Percentiles rank a stretch among this genome's conserved stretches.
phyloP scores from a whole-genome alignment of 2,797 vertebrate species.

The Sparidentex hasta region DNA sequence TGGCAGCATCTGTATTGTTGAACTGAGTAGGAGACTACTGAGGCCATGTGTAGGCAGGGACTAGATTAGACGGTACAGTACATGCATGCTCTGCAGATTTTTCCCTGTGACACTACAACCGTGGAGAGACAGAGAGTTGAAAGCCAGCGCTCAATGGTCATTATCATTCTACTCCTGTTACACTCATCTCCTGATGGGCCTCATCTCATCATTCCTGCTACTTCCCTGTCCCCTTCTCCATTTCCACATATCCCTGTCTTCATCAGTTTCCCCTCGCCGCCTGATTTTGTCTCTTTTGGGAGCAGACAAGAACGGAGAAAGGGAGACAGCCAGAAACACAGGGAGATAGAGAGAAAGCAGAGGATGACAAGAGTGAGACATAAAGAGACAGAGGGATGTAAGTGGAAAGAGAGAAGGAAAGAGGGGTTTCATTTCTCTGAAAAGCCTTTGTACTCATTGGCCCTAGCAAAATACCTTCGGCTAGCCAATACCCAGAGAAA shows the following conservation, averaged over 20 bases:
- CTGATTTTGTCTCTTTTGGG: slow-evolving; percentile 59
- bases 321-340: slow-evolving; percentile 22
- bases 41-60: slow-evolving; percentile 45
- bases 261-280: slow-evolving; percentile 56
- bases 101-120: slow-evolving; percentile 37
- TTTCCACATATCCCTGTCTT: slow-evolving; percentile 69
- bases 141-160: slow-evolving; percentile 51
- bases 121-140: slow-evolving; percentile 21
- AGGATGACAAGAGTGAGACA: slow-evolving; percentile 18
- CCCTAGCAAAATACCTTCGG: slow-evolving; percentile 29
- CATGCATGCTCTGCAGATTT: slow-evolving; percentile 36
- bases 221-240: slow-evolving; percentile 30
- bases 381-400: not conserved
- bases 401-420: not conserved
- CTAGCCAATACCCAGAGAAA: slow-evolving; percentile 16
- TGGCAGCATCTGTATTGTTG: slow-evolving; percentile 37
- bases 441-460: slow-evolving; percentile 14
- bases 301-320: slow-evolving; percentile 20
- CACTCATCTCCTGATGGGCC: slow-evolving; percentile 60
- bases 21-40: slow-evolving; percentile 37
- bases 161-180: slow-evolving; percentile 67
- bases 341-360: slow-evolving; percentile 18
- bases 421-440: slow-evolving; percentile 7
- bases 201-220: slow-evolving; percentile 29
- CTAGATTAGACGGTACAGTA: slow-evolving; percentile 48